Base-by-base conservation (phyloP, 2,888 invertebrate genomes). In the Arge pagana region DNA sequence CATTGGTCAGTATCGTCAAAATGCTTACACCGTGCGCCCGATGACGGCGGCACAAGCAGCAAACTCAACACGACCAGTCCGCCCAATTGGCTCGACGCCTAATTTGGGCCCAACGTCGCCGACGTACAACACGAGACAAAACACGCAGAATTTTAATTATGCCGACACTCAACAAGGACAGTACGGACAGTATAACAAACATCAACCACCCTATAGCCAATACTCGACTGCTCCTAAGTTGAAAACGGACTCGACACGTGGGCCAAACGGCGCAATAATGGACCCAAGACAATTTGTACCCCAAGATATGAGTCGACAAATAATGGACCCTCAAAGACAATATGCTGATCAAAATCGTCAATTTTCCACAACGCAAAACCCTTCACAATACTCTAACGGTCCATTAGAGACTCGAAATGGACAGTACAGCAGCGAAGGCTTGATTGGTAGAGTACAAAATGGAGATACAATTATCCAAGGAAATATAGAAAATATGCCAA, bases 51-150 rank as follows among this genome's bases (percentile, higher is more conserved):
- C 68, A 31, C 64, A 71, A 61, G 50, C 70, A 45, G 61, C 66
- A 23, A 58, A 63, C 55, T 39, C 70, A 60, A 35, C 63, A 45
- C 62, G 64, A 54, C 58, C 59, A 21, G 53, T 58, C 8, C 64
- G 72, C 59, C 69, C 76, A 8, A 65, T 74, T 63, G 75, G 66
- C 58, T 74, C 71, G 58, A 66, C 71, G 10, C 65, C 72, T 31
- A 67, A 70, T 56, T 57, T 75, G 54, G 72, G 67, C 1, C 61
- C 67, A 0, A 64, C 61, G 16, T 67, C 70, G 3, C 63, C 70
- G 3, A 66, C 65, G 1, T 65, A 64, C 41, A 57, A 58, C 37
- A 52, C 55, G 1, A 52, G 59, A 15, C 57, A 53, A 18, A 40
- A 54, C 10, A 48, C 36, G 5, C 64, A 70, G 7, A 62, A 63